Conservation (phyloP, 2,888 invertebrate species). For the Theodoxus fluviatilis region DNA sequence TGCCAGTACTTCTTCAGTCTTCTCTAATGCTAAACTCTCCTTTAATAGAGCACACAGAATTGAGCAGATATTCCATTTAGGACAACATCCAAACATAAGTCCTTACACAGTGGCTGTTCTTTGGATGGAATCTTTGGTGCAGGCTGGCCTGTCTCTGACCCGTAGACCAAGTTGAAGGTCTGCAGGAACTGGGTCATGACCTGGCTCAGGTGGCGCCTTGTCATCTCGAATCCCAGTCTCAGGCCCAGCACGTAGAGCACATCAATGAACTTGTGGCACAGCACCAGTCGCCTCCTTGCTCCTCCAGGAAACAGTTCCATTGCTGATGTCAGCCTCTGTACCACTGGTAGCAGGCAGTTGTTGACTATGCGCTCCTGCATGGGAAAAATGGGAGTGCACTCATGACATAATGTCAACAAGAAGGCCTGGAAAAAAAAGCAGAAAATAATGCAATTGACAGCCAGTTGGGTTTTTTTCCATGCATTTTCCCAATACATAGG, state of each 20-base stretch:
- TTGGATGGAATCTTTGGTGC: too few relatives aligned
- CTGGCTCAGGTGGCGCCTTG: conserved; percentile 61
- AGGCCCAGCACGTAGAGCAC: conserved; percentile 76
- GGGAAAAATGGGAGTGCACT: too few relatives aligned
- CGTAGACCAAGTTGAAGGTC: conserved; percentile 55
- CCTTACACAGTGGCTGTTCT: too few relatives aligned
- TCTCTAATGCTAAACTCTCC: too few relatives aligned
- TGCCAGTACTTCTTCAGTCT: too few relatives aligned
- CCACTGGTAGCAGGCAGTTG: conserved; percentile 82
- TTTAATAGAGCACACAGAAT: too few relatives aligned
- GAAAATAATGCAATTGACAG: neutral
- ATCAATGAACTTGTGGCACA: conserved; percentile 83
- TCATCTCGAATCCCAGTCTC: conserved; percentile 69
- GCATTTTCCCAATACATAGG: neutral
- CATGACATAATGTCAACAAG: too few relatives aligned
- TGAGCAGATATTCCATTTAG: too few relatives aligned
- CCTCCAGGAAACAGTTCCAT: conserved; percentile 85
- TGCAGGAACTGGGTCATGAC: conserved; percentile 60
- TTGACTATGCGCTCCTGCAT: conserved; percentile 83
- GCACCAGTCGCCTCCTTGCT: conserved; percentile 75
- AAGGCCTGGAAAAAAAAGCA: conserved; percentile 73
- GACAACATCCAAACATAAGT: too few relatives aligned
- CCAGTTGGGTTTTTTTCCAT: neutral
- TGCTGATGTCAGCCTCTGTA: conserved; percentile 81
- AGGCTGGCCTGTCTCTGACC: too few relatives aligned